Conservation (phyloP, 2,797 vertebrate genomes). For the Pithecia hirsuta region DNA sequence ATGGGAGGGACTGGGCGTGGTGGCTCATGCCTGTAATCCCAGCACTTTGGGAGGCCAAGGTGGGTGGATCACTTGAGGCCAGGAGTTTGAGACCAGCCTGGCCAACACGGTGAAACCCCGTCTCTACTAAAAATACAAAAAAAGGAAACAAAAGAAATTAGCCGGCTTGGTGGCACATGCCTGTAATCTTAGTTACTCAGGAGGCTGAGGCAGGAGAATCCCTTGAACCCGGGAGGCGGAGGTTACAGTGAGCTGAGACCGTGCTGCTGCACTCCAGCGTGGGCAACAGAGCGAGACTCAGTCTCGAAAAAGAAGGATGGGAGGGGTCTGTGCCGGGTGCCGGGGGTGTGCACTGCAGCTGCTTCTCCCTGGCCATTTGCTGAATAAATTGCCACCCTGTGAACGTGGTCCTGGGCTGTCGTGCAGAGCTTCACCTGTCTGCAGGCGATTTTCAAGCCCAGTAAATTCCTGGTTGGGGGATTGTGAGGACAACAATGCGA, state of each 20-base stretch:
- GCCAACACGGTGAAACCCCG: accelerated
- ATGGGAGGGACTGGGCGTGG: too few relatives aligned
- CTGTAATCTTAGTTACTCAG: background rate
- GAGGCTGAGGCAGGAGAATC: too few relatives aligned
- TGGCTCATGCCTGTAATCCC: background rate
- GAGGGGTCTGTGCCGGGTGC: background rate
- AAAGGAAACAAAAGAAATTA: background rate
- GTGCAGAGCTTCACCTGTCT: too few relatives aligned
- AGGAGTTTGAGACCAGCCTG: background rate
- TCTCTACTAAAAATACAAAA: background rate
- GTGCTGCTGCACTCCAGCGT: too few relatives aligned
- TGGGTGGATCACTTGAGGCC: background rate
- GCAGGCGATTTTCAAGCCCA: background rate
- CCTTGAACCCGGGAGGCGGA: background rate
- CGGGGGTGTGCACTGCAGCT: accelerated
- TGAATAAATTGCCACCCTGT: accelerated
- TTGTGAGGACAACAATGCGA: background rate
- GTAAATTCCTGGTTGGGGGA: background rate
- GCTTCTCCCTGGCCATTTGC: background rate
- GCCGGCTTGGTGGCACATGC: accelerated
- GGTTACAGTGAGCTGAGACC: too few relatives aligned
- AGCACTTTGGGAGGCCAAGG: background rate
- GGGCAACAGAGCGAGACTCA: too few relatives aligned
- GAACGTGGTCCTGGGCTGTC: background rate
- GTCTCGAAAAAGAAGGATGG: background rate